These are phyloP conservation scores for Misgurnus mizolepis DNA, from an alignment of 2,113 vertebrate genomes.

Conservation along the genomic window DNA sequence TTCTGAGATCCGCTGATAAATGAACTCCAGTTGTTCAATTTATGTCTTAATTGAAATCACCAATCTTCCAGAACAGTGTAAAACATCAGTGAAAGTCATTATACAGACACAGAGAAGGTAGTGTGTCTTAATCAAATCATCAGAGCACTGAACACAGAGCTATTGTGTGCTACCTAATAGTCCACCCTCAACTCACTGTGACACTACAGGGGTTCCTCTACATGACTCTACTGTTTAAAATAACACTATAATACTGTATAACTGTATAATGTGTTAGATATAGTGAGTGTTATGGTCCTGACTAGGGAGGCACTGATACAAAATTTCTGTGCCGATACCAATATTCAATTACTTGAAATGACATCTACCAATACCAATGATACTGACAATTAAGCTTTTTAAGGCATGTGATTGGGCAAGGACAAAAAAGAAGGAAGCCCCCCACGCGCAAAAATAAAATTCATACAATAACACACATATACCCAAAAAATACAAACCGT, in stretches of 20 bases:
- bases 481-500: too few relatives aligned
- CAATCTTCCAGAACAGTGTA: conserved; percentile 62
- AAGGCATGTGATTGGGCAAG: too few relatives aligned
- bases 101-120: conserved; percentile 50
- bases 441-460: too few relatives aligned
- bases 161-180: not conserved
- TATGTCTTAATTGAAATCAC: conserved; percentile 66
- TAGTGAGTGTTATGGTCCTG: too few relatives aligned
- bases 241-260: not conserved
- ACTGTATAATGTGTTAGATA: too few relatives aligned
- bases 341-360: too few relatives aligned
- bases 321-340: too few relatives aligned
- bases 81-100: conserved; percentile 70
- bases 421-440: too few relatives aligned
- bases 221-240: not conserved
- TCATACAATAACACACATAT: too few relatives aligned
- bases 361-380: too few relatives aligned
- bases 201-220: conserved; percentile 3
- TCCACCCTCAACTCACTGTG: not conserved
- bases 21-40: conserved; percentile 67
- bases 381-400: too few relatives aligned
- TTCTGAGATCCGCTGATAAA: conserved; percentile 70
- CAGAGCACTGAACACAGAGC: conserved; percentile 22
- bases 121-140: conserved; percentile 48
- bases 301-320: too few relatives aligned